Evolutionary conservation across 2,888 invertebrate species (phyloP), one percentile per base, ranked within the genome.

Genomic region (Mesoligia furuncula): DNA sequence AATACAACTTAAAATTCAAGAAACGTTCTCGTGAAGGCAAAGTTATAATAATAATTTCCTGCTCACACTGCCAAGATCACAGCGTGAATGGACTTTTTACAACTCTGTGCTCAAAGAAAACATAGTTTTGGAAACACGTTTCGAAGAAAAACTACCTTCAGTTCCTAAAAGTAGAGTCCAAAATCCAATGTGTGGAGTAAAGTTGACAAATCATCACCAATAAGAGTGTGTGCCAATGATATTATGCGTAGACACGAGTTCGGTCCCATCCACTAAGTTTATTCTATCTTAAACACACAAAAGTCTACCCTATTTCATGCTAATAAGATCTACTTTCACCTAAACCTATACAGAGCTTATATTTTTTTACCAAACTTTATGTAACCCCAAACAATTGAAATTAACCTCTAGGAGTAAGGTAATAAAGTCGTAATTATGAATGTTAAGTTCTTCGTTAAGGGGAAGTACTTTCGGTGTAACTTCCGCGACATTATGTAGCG

Each of bases 161-260:
- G 0, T 0, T 0, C 0, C 17, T 20, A 0, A 11, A 0, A 0
- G 73, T 91, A 92, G 71, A 88, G 91, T 89, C 77, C 11, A 85
- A 87, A 89, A 77, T 92, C 27, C 54, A 68, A 78, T 83, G 80
- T 20, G 51, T n/a, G 3, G 17, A 54, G 66, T 73, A 91, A 93
- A 95, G 94, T 95, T 95, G 95, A 95, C 95, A 95, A 93, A 95
- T 95, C 96, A 96, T 95, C 95, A 92, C 91, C 92, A 90, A 91
- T 92, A 92, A 91, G 79, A 93, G 93, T 94, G 93, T 94, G 91
- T 94, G 94, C 93, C 93, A 92, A 94, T 94, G 94, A 95, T 94
- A 96, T 96, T 96, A 96, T 96, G 96, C 96, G 93, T 92, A 93
- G 95, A 94, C 96, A 96, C 95, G 96, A 94, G 93, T 92, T 87